Conservation (phyloP, 2,888 invertebrate species). For the Drosophila neonasuta region DNA sequence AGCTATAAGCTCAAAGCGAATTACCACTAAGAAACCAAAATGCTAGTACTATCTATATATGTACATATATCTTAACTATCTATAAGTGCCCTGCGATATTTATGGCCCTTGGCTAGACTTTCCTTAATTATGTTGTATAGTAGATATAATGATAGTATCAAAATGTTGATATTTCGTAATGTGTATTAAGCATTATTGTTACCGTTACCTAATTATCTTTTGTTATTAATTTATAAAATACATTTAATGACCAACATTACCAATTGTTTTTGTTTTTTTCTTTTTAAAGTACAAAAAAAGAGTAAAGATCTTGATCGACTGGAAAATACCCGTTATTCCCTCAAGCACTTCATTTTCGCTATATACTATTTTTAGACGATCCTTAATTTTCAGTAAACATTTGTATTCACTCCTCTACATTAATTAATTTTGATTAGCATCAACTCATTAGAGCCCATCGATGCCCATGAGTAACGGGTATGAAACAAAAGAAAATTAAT, state of each 20-base stretch:
- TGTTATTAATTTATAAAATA: constrained; percentile 74
- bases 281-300: constrained; percentile 10
- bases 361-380: not conserved
- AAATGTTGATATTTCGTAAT: constrained; percentile 62
- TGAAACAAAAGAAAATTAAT: constrained; percentile 7
- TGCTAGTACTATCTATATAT: constrained; percentile 3
- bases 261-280: constrained; percentile 53
- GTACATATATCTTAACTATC: constrained; percentile 25
- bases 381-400: no score
- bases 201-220: constrained; percentile 35
- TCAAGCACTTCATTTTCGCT: no score
- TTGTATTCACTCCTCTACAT: no score
- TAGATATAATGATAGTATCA: constrained; percentile 33
- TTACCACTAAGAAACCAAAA: constrained; percentile 45
- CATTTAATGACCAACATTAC: constrained; percentile 48
- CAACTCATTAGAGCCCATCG: not conserved
- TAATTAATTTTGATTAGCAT: not conserved
- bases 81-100: constrained; percentile 67
- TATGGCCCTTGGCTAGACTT: constrained; percentile 52
- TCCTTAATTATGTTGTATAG: constrained; percentile 45
- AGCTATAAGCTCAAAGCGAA: constrained; percentile 25
- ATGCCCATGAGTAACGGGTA: not conserved
- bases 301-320: constrained; percentile 1
- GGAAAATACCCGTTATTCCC: not conserved
- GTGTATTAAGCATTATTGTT: constrained; percentile 27